Evolutionary conservation across 2,113 vertebrate genomes (phyloP).

Genomic region (Panurus biarmicus): DNA sequence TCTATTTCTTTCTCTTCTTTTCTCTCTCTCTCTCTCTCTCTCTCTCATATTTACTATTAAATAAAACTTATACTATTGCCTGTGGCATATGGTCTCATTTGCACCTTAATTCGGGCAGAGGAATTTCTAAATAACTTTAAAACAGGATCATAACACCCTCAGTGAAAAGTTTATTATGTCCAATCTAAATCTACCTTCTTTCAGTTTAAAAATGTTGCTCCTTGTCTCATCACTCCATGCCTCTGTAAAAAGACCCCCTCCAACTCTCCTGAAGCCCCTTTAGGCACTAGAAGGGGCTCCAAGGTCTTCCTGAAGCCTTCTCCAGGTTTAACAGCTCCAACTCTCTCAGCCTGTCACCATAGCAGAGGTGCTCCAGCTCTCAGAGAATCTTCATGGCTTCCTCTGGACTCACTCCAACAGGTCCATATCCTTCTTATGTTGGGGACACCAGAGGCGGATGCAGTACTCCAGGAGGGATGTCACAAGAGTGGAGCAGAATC

Average conservation of each 20-base stretch:
- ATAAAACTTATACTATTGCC: not conserved
- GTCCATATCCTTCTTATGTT: not conserved
- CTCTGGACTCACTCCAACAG: not conserved
- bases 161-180: too few species aligned
- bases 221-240: too few species aligned
- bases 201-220: too few species aligned
- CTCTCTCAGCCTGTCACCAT: not conserved
- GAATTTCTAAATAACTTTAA: too few species aligned
- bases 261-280: too few species aligned
- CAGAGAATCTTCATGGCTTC: not conserved
- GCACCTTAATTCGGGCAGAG: too few species aligned
- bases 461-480: not conserved
- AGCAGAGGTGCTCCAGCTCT: not conserved
- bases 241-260: too few species aligned
- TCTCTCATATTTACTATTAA: not conserved
- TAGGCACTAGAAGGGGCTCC: too few species aligned
- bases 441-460: not conserved
- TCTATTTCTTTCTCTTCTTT: not conserved
- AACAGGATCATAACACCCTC: too few species aligned
- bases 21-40: not conserved
- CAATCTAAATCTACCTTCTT: too few species aligned
- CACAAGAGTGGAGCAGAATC: not conserved
- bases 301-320: not conserved
- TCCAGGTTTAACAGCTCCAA: not conserved
- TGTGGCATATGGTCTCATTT: not conserved